Evolutionary conservation across 53 echinoderm and acorn worm species (phyloP), one percentile per base, ranked within the genome.

Genomic region (Holothuria scabra): DNA sequence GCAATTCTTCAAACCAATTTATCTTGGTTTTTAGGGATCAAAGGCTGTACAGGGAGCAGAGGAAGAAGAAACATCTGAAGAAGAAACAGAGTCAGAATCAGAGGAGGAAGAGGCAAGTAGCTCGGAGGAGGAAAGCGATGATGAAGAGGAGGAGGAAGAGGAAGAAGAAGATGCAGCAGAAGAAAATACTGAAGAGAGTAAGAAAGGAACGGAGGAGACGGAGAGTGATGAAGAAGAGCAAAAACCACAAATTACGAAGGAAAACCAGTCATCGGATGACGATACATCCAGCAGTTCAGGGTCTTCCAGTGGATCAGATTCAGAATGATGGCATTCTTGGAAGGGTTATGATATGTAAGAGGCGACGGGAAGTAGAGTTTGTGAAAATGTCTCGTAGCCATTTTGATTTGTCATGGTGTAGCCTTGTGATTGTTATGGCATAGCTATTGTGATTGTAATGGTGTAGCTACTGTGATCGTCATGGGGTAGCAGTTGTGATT

Each of bases 101-200:
- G 60, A 60, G 29, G 91, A 90, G 30, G 83, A 83, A 41, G 91
- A 90, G 46, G 76, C 70, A 19, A 66, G 82, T 64, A 56, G 41
- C 31, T 74, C 78, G 6, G 80, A 79, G 22, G 84, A 88, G 35
- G 82, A 91, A 2, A 74, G 74, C 1, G 83, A 82, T 12, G 84
- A 84, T 1, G 88, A 88, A n/a, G 83, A 90, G 0, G 86, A 82
- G 3, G 83, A 81, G 10, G 84, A 84, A 0, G 88, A 88, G 21
- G 83, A 90, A 3, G 86, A 82, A 14, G 87, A 82, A 29, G 90
- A 83, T 29, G 87, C 85, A 1, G 85, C 89, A 25, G 87, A 95
- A 31, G 88, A 90, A 65, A 91, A 90, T 3, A 85, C 85, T 19
- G 85, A 85, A 31, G 87, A 84, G n/a, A 83, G 66, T 28, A 64